Evolutionary conservation across 2,113 vertebrate species (phyloP), one percentile per base, ranked within the genome.

Genomic region (Puffinus mauretanicus): DNA sequence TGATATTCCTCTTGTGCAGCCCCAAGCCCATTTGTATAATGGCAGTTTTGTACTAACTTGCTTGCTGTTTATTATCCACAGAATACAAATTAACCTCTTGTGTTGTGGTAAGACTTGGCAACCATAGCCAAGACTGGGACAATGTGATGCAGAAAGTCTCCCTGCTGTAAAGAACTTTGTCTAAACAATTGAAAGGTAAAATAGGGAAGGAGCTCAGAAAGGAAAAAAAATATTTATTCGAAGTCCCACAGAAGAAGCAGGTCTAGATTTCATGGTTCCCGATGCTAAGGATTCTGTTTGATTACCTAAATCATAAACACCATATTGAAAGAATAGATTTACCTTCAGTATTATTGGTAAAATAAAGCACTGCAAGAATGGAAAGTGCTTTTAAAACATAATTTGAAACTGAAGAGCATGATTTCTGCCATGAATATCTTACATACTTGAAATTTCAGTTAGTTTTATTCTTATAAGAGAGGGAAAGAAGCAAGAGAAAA

Each of bases 401-500:
- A 58, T 70, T 86, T 55, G 42, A 93, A 80, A 83, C 10, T 34
- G 46, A 90, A 83, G 13, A 87, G 4, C 1, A 0, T 47, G 21
- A 70, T 75, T 86, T 96, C 40, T 88, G 40, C 13, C 38, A 49
- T 12, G 4, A 91, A 57, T 29, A 51, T 15, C 7, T 79, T 51
- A 54, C 8, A 54, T 44, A 40, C 22, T 13, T 57, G 44, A 64
- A n/a, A 86, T 84, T 92, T 83, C 80, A 94, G n/a, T 77, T 94
- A 90, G 71, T 90, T 96, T 94, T 95, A 64, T 86, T 94, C 17
- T 52, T 86, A n/a, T 57, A 30, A 94, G 22, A 84, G n/a, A 60
- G 34, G 32, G 27, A 42, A 92, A 93, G n/a, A 83, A 82, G 76
- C 79, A 91, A 72, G 89, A 88, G 54, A 91, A 82, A 49, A 47